phyloP scores from a whole-genome alignment of 2,797 vertebrate species.

The Amazona ochrocephala region DNA sequence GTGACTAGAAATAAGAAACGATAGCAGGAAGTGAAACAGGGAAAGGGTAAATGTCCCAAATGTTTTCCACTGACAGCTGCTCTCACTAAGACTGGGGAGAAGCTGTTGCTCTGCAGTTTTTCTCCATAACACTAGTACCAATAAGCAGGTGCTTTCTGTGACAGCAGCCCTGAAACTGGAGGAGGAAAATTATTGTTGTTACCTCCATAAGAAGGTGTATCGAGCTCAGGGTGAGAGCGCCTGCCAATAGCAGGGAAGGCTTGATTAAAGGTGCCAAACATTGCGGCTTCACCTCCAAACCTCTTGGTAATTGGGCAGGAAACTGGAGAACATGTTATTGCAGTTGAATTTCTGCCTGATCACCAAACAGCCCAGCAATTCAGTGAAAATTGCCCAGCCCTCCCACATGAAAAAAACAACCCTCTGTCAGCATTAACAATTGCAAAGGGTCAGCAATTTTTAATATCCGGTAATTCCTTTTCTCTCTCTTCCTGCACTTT shows the following conservation, averaged over 20 bases:
- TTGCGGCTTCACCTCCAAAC: constrained; percentile 28
- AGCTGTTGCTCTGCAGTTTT: background rate
- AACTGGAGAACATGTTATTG: constrained; percentile 39
- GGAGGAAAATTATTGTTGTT: background rate
- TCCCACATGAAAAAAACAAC: constrained; percentile 44
- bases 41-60: background rate
- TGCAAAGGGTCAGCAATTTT: constrained; percentile 56
- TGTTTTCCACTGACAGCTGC: background rate
- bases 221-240: background rate
- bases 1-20: background rate
- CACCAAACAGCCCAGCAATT: constrained; percentile 31
- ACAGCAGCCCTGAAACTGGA: background rate
- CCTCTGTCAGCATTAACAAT: constrained; percentile 1
- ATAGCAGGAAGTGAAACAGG: background rate
- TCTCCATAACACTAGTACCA: background rate
- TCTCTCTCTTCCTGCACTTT: background rate
- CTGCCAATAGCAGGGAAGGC: constrained; percentile 7
- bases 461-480: constrained; percentile 1
- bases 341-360: constrained; percentile 53
- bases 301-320: background rate
- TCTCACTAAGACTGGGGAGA: background rate
- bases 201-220: background rate
- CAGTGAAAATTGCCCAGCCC: constrained; percentile 33
- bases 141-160: constrained; percentile 10
- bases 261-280: constrained; percentile 25